Evolutionary conservation across 2,113 vertebrate species (phyloP).

Genomic region (Sylvilagus bachmani): DNA sequence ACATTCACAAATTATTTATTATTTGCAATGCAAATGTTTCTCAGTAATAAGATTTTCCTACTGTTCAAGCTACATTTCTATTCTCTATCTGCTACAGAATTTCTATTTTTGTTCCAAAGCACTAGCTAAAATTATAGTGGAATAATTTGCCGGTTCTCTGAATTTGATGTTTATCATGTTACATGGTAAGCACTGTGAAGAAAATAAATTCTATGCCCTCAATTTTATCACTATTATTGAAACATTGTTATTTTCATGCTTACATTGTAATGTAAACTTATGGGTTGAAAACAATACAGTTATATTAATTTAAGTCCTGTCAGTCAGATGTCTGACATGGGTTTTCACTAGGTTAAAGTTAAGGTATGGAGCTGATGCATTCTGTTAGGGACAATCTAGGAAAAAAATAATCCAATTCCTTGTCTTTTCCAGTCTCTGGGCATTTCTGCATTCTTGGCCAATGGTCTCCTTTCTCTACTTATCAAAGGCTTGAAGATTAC

Average conservation of each 20-base stretch:
- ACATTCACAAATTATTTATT: neutral
- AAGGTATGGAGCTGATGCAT: fast-evolving
- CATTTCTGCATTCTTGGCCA: neutral
- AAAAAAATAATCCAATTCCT: neutral
- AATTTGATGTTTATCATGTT: neutral
- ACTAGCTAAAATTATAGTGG: neutral
- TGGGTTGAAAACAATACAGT: neutral
- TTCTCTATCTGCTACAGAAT: neutral
- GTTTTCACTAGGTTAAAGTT: neutral
- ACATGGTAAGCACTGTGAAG: neutral
- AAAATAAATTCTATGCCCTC: neutral
- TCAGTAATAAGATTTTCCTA: neutral
- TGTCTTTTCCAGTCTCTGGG: too few species aligned
- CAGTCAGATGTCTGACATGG: neutral
- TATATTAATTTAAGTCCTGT: neutral
- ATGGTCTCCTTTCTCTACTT: neutral
- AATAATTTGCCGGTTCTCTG: neutral
- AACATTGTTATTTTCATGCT: neutral
- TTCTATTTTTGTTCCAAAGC: neutral
- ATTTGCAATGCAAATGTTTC: neutral
- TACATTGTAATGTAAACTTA: neutral
- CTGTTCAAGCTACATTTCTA: neutral
- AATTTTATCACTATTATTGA: neutral
- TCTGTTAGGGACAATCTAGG: neutral
- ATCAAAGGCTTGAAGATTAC: neutral